Conservation (phyloP, 2,113 vertebrate species). For the Scolopax mira region DNA sequence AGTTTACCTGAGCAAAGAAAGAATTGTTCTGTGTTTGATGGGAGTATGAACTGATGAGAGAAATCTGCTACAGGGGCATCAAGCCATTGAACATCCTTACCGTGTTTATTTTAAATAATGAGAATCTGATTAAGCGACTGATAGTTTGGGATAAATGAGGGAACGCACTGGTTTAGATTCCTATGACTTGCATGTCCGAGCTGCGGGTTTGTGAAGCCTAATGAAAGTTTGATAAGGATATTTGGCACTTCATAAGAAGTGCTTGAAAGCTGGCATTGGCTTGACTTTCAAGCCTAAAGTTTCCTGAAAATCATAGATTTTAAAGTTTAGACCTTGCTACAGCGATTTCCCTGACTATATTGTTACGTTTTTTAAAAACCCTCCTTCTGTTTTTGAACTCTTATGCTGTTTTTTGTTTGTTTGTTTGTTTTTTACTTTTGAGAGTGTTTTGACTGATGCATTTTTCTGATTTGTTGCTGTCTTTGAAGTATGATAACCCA, state of each 20-base stretch:
- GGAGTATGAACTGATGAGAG: not conserved
- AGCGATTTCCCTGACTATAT: not conserved
- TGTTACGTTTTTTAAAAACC: not conserved
- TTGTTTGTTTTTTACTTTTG: not conserved
- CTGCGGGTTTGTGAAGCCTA: not conserved
- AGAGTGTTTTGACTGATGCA: rapidly evolving
- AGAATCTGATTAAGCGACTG: not conserved
- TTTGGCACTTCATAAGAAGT: not conserved
- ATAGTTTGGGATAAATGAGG: not conserved
- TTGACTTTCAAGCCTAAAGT: not conserved
- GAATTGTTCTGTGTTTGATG: not conserved
- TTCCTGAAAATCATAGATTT: not conserved
- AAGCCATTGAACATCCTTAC: not conserved
- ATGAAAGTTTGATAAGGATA: not conserved
- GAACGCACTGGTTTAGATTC: not conserved
- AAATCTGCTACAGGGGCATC: not conserved
- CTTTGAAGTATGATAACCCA: not conserved
- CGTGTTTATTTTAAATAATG: not conserved
- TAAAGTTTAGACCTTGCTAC: not conserved
- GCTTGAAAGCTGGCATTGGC: not conserved
- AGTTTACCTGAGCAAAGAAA: not conserved
- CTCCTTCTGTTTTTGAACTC: not conserved
- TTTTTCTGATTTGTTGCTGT: not conserved
- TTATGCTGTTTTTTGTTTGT: rapidly evolving
- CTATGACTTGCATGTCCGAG: rapidly evolving